Base-by-base conservation (phyloP, 2,888 invertebrate species). In the Boloria euphrosyne region DNA sequence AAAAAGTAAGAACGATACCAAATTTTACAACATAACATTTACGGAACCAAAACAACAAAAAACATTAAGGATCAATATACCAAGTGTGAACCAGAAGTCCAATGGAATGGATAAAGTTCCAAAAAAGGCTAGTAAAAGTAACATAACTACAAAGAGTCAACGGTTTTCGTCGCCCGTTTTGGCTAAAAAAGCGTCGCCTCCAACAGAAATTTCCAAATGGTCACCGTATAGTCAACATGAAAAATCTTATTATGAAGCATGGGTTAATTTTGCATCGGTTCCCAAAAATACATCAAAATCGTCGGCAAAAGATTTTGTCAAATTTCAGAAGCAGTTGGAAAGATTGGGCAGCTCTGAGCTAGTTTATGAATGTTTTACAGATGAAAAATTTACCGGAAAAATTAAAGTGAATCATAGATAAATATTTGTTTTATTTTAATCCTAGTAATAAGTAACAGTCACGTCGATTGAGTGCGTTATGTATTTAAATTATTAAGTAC, bases 241-340 rank as follows among this genome's bases (percentile, higher is more conserved):
- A 0, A 82, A 82, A 57, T 86, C 85, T 0, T 90, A 89, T 49
- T 90, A 91, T 74, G 90, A 90, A 52, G 90, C 90, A 0, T 91
- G 90, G 90, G 82, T 91, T 0, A 76, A 85, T 51, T 58, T 87
- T 0, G 80, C 87, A 0, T 87, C 88, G 0, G 76, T 86, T 0
- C 75, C 83, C 0, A 85, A 78, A 67, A 73, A 74, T 43, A 74
- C 78, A 1, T 80, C 86, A 2, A 78, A 76, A 51, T n/a, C 74
- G 10, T 69, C 66, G 13, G 71, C 78, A 31, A 72, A 74, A 14
- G 59, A 82, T 0, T 46, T 84, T 0, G 67, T 74, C 14, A 68
- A 70, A 14, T 80, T 85, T 2, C 73, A 79, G 38, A 76, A 68
- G 17, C 73, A 75, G 0, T 22, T 83, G 2, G 69, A 74, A 0